Conservation (phyloP, 2,797 vertebrate species). For the Danionella dracula region DNA sequence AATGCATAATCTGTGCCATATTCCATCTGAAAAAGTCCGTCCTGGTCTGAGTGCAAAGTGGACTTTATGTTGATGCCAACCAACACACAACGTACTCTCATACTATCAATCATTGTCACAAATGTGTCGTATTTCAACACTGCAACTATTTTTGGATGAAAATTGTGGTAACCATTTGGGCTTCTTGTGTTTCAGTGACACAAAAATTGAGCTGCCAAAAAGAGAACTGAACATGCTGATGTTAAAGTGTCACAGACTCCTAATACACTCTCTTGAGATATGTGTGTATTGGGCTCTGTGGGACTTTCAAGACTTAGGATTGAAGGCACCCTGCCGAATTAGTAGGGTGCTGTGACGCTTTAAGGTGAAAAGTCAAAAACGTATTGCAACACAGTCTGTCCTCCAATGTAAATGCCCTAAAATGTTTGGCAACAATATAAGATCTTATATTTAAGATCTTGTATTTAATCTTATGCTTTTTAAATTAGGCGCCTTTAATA, state of each 20-base stretch:
- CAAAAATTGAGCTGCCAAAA: not conserved
- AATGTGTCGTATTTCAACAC: not conserved
- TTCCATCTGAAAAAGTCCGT: not conserved
- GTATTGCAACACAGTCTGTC: too few relatives aligned
- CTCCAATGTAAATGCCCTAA: too few relatives aligned
- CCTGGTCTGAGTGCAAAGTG: not conserved
- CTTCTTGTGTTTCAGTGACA: not conserved
- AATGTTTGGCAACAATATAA: too few relatives aligned
- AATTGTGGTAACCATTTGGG: not conserved
- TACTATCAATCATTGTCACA: not conserved
- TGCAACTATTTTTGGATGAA: not conserved
- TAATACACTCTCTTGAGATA: too few relatives aligned
- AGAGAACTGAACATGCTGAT: not conserved
- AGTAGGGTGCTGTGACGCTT: too few relatives aligned
- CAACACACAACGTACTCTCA: not conserved
- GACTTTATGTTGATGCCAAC: not conserved
- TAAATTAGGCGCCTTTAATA: too few relatives aligned
- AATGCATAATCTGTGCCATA: not conserved
- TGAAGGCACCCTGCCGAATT: too few relatives aligned
- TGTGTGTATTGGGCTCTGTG: too few relatives aligned
- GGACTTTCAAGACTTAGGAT: too few relatives aligned
- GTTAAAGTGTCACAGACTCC: not conserved
- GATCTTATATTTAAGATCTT: too few relatives aligned
- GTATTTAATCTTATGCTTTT: too few relatives aligned
- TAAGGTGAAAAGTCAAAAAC: too few relatives aligned